Evolutionary conservation across 1,140 invertebrate species (phyloP).

Genomic region (honey bee (Apis mellifera)): DNA sequence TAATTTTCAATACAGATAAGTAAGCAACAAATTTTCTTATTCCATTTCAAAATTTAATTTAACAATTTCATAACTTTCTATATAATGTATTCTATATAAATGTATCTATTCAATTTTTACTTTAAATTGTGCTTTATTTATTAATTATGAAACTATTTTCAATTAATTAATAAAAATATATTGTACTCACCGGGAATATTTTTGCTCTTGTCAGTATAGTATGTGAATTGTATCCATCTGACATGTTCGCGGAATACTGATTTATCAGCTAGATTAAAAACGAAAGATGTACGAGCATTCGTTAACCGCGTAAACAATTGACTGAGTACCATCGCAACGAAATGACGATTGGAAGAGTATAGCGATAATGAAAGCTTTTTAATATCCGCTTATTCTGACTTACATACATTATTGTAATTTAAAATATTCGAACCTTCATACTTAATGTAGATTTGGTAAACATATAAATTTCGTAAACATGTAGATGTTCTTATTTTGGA

Average conservation of each 20-base stretch:
- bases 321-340: conserved; percentile 72
- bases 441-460: conserved; percentile 46
- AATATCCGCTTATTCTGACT: conserved; percentile 61
- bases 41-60: background rate
- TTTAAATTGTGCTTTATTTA: background rate
- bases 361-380: conserved; percentile 57
- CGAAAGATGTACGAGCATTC: conserved; percentile 36
- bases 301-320: conserved; percentile 60
- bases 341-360: conserved; percentile 44
- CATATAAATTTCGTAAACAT: too few relatives aligned
- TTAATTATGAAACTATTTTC: too few relatives aligned
- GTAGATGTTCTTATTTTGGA: background rate
- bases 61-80: background rate
- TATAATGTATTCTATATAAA: background rate
- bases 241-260: conserved; percentile 43
- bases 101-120: background rate
- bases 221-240: conserved; percentile 72
- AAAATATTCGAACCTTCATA: conserved; percentile 1
- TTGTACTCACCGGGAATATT: conserved; percentile 65
- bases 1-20: too few relatives aligned
- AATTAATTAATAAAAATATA: background rate
- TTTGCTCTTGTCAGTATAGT: conserved; percentile 68
- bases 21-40: too few relatives aligned
- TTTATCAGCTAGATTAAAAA: conserved; percentile 8
- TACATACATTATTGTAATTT: conserved; percentile 69